Evolutionary conservation across 2,888 invertebrate genomes (phyloP).

Genomic region (Odontomyia ornata): DNA sequence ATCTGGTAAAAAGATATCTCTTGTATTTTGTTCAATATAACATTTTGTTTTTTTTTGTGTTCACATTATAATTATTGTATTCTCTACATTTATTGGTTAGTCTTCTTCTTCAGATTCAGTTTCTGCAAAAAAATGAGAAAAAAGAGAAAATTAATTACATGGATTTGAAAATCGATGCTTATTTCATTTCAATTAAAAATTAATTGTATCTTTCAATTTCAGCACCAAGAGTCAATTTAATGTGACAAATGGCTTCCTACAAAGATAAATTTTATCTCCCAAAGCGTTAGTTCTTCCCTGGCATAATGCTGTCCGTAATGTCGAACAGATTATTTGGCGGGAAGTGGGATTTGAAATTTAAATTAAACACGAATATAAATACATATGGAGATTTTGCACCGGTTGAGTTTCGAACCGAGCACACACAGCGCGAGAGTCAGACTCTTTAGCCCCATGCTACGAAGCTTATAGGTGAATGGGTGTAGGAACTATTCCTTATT

Average conservation of each 20-base stretch:
- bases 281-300: not conserved
- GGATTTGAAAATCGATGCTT: too few relatives aligned
- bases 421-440: too few relatives aligned
- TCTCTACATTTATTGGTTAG: slow-evolving; percentile 38
- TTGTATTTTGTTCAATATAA: slow-evolving; percentile 25
- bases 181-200: slow-evolving; percentile 23
- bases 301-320: not conserved
- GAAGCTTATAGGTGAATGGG: too few relatives aligned
- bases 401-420: too few relatives aligned
- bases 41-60: slow-evolving; percentile 25
- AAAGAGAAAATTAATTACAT: too few relatives aligned
- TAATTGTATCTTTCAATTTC: slow-evolving; percentile 45
- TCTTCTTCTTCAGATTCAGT: slow-evolving; percentile 64
- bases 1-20: slow-evolving; percentile 36
- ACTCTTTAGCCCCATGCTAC: too few relatives aligned
- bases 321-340: not conserved
- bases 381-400: too few relatives aligned
- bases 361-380: too few relatives aligned
- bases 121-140: slow-evolving; percentile 56
- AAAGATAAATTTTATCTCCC: slow-evolving; percentile 47
- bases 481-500: too few relatives aligned
- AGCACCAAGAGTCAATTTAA: slow-evolving; percentile 25
- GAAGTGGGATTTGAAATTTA: slow-evolving; percentile 2
- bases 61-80: slow-evolving; percentile 16
- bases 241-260: slow-evolving; percentile 47